Evolutionary conservation across 2,113 vertebrate genomes (phyloP), one percentile per base, ranked within the genome.

Genomic region (Condylura cristata): DNA sequence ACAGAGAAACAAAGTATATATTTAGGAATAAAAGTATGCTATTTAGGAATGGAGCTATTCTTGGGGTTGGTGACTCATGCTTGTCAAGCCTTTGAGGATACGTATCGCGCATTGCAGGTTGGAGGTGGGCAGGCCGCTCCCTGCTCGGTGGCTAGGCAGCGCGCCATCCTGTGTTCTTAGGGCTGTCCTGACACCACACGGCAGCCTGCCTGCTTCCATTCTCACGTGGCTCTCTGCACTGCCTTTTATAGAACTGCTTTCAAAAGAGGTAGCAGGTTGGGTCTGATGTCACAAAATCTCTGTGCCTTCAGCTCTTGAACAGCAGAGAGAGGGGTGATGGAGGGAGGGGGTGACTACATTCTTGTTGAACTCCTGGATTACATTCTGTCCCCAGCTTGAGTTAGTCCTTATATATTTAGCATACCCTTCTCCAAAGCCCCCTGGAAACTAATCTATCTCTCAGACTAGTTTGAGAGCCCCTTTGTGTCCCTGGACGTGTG

Each of bases 11-110:
- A 18, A 22, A 68, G 58, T 32, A 17, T 56, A 56, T 56, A 56
- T 56, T 56, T 30, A 30, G 60, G 60, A 28, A 53, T 5, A 22
- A 94, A 72, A 79, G 53, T 53, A 81, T 90, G 53, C 81, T 80
- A 65, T 92, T 89, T 76, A 81, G 89, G 89, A 92, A 92, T 4
- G 48, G 46, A 10, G 18, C 78, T 93, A 28, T 90, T 88, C 78
- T 76, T 26, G 56, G 80, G 82, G 48, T 0, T 20, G 18, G 61
- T 90, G 96, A 95, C 85, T 96, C 94, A 90, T 8, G 8, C 6
- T 34, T 46, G 34, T 71, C 34, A 22, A 56, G 37, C 66, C 75
- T 91, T 87, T 58, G 60, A 90, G 91, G 93, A 71, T 48, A 14
- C 37, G 12, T 34, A 22, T 66, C 48, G 56, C 87, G 18, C 20